Evolutionary conservation across 2,888 invertebrate species (phyloP).

Genomic region (Drosophila leonis): DNA sequence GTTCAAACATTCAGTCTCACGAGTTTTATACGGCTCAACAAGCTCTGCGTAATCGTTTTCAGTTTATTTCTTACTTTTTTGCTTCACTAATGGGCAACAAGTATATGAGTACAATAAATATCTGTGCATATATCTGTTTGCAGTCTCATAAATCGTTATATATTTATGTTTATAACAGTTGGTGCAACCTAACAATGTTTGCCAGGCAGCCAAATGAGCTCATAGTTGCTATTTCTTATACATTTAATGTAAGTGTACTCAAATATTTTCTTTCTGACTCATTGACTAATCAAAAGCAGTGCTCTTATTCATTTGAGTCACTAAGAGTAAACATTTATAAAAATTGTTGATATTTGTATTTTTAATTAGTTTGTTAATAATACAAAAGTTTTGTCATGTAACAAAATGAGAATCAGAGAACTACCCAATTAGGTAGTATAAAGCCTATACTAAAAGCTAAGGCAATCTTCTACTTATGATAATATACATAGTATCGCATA

Average conservation of each 20-base stretch:
- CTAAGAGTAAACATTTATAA: neutral
- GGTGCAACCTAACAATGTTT: neutral
- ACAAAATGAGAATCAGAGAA: neutral
- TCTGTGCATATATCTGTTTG: constrained; percentile 21
- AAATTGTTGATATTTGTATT: neutral
- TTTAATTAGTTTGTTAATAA: neutral
- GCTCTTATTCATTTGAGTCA: neutral
- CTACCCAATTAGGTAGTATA: neutral
- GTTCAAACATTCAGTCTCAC: constrained; percentile 18
- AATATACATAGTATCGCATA: neutral
- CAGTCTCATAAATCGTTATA: neutral
- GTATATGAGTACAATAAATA: constrained; percentile 14
- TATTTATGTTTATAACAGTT: neutral
- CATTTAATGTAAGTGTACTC: neutral
- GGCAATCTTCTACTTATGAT: neutral
- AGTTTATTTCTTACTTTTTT: constrained; percentile 10
- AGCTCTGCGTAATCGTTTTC: constrained; percentile 22
- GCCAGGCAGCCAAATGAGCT: constrained; percentile 6
- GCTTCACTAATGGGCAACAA: constrained; percentile 15
- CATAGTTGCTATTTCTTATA: neutral
- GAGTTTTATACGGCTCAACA: constrained; percentile 13
- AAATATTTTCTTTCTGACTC: neutral
- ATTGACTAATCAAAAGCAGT: neutral
- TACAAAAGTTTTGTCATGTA: too few relatives aligned
- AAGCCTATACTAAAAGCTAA: neutral